Evolutionary conservation across 1,140 invertebrate genomes (phyloP).

Genomic region (Brachionus calyciflorus): DNA sequence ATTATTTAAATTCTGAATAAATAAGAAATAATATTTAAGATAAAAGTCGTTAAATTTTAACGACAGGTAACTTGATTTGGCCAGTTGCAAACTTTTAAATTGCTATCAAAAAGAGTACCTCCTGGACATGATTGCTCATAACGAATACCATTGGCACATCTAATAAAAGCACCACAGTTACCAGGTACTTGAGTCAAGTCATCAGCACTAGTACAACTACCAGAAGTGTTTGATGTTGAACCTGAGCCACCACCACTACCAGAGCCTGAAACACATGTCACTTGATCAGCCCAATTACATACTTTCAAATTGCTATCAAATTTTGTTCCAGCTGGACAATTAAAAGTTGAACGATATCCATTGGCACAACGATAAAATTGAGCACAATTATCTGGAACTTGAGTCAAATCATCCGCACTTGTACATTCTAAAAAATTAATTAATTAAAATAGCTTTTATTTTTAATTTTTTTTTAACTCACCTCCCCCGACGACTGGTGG

Average conservation of each 20-base stretch:
- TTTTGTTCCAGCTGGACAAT: background rate
- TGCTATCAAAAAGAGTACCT: background rate
- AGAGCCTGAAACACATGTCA: background rate
- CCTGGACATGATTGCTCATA: background rate
- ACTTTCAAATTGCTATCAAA: constrained; percentile 35
- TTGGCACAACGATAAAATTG: constrained; percentile 37
- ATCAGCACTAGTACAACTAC: background rate
- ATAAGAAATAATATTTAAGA: no score
- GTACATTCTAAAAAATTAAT: background rate
- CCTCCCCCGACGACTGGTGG: background rate
- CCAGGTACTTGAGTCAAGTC: constrained; percentile 2
- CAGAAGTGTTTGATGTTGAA: background rate
- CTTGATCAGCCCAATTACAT: constrained; percentile 20
- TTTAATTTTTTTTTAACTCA: background rate
- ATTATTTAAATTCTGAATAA: no score
- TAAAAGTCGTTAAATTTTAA: no score
- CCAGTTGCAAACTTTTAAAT: constrained; percentile 7
- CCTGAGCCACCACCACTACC: background rate
- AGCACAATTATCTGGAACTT: background rate
- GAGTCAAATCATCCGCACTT: constrained; percentile 25
- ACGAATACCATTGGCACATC: constrained; percentile 6
- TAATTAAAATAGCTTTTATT: background rate
- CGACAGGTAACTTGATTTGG: background rate
- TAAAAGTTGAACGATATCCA: background rate
- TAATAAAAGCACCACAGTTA: background rate